phyloP scores from a whole-genome alignment of 2,888 invertebrate genomes.

The Apantesis nais region DNA sequence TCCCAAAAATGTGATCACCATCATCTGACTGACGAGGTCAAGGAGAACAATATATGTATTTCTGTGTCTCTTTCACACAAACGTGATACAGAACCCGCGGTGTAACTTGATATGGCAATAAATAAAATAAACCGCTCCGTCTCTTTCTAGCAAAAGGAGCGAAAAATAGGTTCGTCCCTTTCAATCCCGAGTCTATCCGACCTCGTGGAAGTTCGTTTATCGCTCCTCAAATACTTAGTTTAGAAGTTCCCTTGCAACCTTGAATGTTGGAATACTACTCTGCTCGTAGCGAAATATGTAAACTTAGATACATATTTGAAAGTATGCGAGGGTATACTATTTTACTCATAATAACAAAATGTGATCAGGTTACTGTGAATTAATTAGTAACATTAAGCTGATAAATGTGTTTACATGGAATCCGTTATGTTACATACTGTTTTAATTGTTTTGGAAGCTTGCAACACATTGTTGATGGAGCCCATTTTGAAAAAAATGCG shows the following conservation, averaged over 20 bases:
- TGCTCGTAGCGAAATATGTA: constrained; percentile 47
- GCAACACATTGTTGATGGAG: neutral
- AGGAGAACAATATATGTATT: constrained; percentile 53
- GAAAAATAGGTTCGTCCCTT: constrained; percentile 51
- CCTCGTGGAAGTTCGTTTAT: constrained; percentile 71
- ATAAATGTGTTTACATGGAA: constrained; percentile 8
- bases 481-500: neutral
- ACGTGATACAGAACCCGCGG: constrained; percentile 58
- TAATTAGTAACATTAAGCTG: constrained; percentile 25
- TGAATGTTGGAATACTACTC: constrained; percentile 72
- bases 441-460: neutral
- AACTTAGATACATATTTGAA: constrained; percentile 23
- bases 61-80: constrained; percentile 65
- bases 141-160: constrained; percentile 48
- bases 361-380: constrained; percentile 16
- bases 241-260: constrained; percentile 78
- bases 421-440: neutral
- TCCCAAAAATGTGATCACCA: constrained; percentile 58
- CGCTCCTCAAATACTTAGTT: constrained; percentile 79
- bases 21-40: constrained; percentile 57
- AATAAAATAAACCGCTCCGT: constrained; percentile 70
- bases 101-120: constrained; percentile 80
- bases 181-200: constrained; percentile 60
- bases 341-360: constrained; percentile 16
- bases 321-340: neutral